A percentile compares a stretch with the other conserved stretches of the same genome.
phyloP scores from a whole-genome alignment of 2,797 vertebrate species.

The Coendou prehensilis region DNA sequence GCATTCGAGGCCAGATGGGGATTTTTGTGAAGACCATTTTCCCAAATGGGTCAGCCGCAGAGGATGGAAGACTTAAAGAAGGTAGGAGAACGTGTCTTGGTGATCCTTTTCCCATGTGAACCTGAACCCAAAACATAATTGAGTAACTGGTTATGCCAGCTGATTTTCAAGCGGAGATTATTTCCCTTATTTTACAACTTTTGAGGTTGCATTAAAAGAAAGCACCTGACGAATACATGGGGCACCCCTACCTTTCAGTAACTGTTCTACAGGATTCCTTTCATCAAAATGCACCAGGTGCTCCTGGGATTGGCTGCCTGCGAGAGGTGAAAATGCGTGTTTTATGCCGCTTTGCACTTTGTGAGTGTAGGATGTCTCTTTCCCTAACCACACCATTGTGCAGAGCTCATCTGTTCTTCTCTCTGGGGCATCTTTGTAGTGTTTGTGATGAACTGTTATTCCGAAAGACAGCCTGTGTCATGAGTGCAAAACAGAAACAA shows the following conservation, averaged over 20 bases:
- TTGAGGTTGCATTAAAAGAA: not conserved
- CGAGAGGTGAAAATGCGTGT: not conserved
- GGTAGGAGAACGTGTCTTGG: constrained; percentile 85
- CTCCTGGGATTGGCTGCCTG: not conserved
- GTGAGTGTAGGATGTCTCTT: not conserved
- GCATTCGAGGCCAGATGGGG: constrained; percentile 96
- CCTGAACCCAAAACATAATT: not conserved
- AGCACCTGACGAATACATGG: too few relatives aligned
- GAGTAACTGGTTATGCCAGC: not conserved
- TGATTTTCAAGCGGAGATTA: constrained; percentile 22
- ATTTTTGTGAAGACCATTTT: constrained; percentile 99
- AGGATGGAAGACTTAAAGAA: constrained; percentile 97
- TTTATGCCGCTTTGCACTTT: not conserved
- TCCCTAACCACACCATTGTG: not conserved
- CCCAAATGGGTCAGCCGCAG: constrained; percentile 95
- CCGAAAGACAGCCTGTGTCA: not conserved
- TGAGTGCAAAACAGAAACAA: constrained; percentile 49
- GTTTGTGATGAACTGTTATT: constrained; percentile 40
- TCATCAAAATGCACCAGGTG: accelerated
- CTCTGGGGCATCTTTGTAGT: not conserved
- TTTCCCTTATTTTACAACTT: not conserved
- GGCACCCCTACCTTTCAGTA: not conserved
- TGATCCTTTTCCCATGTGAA: not conserved
- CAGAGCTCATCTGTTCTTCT: not conserved
- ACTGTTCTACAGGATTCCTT: not conserved